Evolutionary conservation across 2,888 invertebrate genomes (phyloP), one percentile per base, ranked within the genome.

Genomic region (Amphimallon solstitiale): DNA sequence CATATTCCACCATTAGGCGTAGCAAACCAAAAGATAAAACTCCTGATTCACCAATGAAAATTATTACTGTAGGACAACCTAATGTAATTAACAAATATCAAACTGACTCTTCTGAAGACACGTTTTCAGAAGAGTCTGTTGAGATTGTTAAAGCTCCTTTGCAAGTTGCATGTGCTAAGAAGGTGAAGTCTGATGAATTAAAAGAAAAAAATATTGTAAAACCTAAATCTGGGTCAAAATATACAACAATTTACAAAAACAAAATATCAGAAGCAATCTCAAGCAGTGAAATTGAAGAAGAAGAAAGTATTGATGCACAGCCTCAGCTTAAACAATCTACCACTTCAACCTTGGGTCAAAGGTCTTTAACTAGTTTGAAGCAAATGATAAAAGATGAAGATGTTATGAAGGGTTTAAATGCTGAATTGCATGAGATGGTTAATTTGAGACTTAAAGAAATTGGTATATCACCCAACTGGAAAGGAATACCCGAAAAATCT

Each of bases 401-500:
- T 38, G 69, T 74, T 4, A 52, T 70, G n/a, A 29, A 64, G 23
- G 69, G 70, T 15, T 38, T 71, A 21, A 63, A 68, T 52, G 68
- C 69, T 14, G 72, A 75, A 63, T 65, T 80, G 17, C 73, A 77
- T 54, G 69, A 72, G 59, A 67, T 78, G 34, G 83, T 89, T 0
- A 84, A 86, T 66, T 84, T 82, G 64, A 85, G 86, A 64, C 79
- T 90, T 68, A 84, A 84, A 68, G 83, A 86, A 65, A 80, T 88
- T 51, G 90, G 90, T 10, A 85, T 90, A 15, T 89, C 89, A 75
- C 87, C 89, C 2, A 84, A 87, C 29, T 89, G 87, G 85, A 84
- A 81, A 40, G 85, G 87, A 59, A 78, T 90, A 70, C 86, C 89
- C 0, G 79, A 82, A 70, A 84, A 80, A 68, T 83, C 86, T 9